Conservation (phyloP, 1,140 invertebrate genomes). For the Paralvinella palmiformis region DNA sequence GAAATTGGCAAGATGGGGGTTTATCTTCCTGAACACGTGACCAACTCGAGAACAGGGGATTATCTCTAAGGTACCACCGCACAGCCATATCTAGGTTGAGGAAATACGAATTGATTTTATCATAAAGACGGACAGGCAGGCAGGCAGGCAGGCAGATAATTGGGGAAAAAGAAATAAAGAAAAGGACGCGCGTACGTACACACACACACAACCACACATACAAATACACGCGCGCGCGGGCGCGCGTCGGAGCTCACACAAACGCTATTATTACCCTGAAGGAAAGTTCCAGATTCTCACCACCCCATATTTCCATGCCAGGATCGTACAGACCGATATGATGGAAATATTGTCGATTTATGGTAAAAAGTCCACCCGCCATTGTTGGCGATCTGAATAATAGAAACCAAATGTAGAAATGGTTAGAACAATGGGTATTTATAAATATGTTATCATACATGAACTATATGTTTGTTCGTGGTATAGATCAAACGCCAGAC, state of each 20-base stretch:
- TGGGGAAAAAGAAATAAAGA: neutral
- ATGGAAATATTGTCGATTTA: constrained; percentile 58
- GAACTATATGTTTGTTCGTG: too few relatives aligned
- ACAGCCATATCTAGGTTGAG: neutral
- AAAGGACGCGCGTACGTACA: too few relatives aligned
- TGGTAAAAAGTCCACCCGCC: constrained; percentile 52
- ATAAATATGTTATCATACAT: too few relatives aligned
- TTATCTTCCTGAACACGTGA: too few relatives aligned
- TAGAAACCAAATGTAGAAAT: too few relatives aligned
- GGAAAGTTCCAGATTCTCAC: constrained; percentile 51
- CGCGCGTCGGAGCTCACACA: too few relatives aligned
- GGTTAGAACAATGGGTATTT: too few relatives aligned
- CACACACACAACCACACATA: too few relatives aligned
- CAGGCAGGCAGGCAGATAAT: neutral
- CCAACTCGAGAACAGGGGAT: neutral
- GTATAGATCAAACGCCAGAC: too few relatives aligned
- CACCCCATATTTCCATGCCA: constrained; percentile 92
- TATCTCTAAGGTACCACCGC: neutral
- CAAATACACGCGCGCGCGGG: too few relatives aligned
- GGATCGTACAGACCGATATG: constrained; percentile 93
- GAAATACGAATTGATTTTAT: neutral
- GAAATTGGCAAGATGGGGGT: too few relatives aligned
- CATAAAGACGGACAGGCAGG: neutral
- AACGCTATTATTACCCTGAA: constrained; percentile 4
- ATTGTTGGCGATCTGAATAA: constrained; percentile 77